Conservation (phyloP, 2,797 vertebrate genomes). For the Smutsia temminckii region DNA sequence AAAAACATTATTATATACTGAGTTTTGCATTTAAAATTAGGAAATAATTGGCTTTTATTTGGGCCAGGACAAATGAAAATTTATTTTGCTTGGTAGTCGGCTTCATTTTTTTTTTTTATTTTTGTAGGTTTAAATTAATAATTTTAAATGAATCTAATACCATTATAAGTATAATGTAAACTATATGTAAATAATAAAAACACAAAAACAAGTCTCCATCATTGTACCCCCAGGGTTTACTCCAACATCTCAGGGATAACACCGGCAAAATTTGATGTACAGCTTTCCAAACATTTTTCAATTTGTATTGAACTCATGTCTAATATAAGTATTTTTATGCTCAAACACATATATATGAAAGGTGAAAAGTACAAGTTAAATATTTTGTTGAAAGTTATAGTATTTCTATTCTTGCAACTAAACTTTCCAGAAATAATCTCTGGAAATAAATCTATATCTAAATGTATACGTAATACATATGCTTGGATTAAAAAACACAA, state of each 20-base stretch:
- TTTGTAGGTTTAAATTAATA: neutral
- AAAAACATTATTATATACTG: neutral
- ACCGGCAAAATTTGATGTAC: neutral
- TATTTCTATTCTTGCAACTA: neutral
- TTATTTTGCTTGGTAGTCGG: neutral
- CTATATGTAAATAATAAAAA: neutral
- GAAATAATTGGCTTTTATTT: neutral
- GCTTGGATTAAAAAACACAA: neutral
- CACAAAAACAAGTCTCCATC: neutral
- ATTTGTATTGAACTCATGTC: neutral
- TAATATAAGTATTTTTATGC: neutral
- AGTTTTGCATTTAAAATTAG: neutral
- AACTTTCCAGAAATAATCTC: neutral
- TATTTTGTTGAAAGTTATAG: neutral
- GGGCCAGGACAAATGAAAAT: neutral
- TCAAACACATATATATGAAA: neutral
- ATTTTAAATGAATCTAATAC: neutral
- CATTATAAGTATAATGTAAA: neutral
- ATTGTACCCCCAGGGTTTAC: neutral
- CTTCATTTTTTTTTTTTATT: neutral
- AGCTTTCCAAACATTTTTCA: neutral
- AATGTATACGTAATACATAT: too few species aligned
- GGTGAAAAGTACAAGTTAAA: neutral
- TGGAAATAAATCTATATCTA: neutral
- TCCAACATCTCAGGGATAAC: neutral